Percentiles rank a stretch among this genome's conserved stretches.
Conservation (phyloP, 2,888 invertebrate genomes). For the Tineola bisselliella region DNA sequence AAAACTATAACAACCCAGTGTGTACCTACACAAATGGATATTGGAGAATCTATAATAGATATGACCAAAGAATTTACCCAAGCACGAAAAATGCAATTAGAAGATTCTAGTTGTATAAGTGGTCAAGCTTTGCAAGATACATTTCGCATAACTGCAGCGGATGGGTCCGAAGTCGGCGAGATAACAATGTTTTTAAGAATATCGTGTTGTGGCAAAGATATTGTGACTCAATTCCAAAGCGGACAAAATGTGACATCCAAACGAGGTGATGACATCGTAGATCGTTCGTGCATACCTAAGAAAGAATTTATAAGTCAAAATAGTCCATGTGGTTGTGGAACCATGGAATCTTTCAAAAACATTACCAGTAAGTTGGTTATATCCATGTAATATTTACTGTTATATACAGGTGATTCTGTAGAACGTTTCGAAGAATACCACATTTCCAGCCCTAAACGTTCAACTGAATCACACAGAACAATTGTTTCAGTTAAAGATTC, state of each 20-base stretch:
- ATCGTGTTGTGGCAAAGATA: constrained; percentile 73
- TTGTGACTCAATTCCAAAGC: constrained; percentile 73
- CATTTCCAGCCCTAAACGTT: too few species aligned
- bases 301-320: constrained; percentile 35
- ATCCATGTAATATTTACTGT: too few species aligned
- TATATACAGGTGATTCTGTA: too few species aligned
- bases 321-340: constrained; percentile 50
- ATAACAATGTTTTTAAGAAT: constrained; percentile 70
- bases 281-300: constrained; percentile 44
- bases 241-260: constrained; percentile 16
- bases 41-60: constrained; percentile 69
- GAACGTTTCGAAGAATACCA: too few species aligned
- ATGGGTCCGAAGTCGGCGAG: constrained; percentile 63
- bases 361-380: not conserved
- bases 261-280: constrained; percentile 29
- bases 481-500: constrained; percentile 33
- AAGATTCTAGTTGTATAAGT: not conserved
- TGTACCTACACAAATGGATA: constrained; percentile 68
- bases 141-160: constrained; percentile 62
- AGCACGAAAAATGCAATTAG: constrained; percentile 53
- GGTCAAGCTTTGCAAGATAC: constrained; percentile 68
- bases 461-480: too few species aligned
- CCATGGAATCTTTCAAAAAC: constrained; percentile 16
- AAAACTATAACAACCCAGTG: constrained; percentile 71
- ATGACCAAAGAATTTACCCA: constrained; percentile 70